phyloP scores from a whole-genome alignment of 2,113 vertebrate species.

The Serinus canaria region DNA sequence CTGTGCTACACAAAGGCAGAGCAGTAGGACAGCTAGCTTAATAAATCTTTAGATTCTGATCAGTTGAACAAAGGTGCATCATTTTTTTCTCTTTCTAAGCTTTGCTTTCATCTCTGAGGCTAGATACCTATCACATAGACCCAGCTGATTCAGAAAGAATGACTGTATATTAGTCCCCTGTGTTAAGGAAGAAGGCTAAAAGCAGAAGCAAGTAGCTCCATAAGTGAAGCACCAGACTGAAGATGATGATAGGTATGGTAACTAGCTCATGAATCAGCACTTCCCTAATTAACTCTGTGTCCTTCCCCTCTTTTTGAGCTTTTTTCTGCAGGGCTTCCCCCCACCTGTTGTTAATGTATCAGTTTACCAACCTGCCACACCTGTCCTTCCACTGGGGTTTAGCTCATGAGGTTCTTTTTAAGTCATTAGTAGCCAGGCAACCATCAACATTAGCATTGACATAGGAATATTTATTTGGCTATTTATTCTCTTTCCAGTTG shows the following conservation, averaged over 20 bases:
- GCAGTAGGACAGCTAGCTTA: neutral
- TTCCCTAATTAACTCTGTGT: neutral
- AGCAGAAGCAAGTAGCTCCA: neutral
- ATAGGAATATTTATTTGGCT: conserved; percentile 16
- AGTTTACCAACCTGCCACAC: conserved; percentile 3
- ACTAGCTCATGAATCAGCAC: neutral
- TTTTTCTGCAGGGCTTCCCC: conserved; percentile 19
- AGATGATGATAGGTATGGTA: neutral
- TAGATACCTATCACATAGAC: neutral
- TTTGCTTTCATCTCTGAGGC: neutral
- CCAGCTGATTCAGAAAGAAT: neutral
- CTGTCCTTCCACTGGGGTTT: neutral
- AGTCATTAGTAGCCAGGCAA: conserved; percentile 33
- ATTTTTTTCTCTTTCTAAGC: neutral
- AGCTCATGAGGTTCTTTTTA: neutral
- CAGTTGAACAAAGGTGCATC: neutral
- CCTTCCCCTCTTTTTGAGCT: neutral
- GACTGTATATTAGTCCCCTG: neutral
- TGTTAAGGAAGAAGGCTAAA: neutral
- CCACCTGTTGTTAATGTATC: neutral
- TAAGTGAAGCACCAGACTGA: neutral
- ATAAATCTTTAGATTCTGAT: neutral
- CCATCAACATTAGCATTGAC: neutral
- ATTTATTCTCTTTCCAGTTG: neutral
- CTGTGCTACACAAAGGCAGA: neutral